A percentile compares a stretch with the other conserved stretches of the same genome.
phyloP scores from a whole-genome alignment of 1,140 invertebrate species.

The Grapholita molesta region DNA sequence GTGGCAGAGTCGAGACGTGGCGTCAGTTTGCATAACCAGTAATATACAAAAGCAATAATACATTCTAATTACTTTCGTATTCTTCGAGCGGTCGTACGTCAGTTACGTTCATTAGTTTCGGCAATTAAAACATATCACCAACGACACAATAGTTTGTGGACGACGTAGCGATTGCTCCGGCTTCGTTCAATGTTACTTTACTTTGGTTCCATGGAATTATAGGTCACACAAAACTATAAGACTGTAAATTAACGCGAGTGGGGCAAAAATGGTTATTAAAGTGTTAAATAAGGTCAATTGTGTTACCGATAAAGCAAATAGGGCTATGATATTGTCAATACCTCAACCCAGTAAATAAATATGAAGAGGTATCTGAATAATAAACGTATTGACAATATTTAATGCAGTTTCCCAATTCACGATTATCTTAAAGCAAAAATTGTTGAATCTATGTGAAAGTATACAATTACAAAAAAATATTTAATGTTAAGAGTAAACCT shows the following conservation, averaged over 20 bases:
- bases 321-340: slow-evolving; percentile 18
- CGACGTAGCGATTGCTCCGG: slow-evolving; percentile 21
- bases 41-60: slow-evolving; percentile 54
- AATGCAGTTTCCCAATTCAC: neutral
- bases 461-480: slow-evolving; percentile 49
- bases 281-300: slow-evolving; percentile 19
- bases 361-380: neutral
- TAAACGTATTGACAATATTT: neutral
- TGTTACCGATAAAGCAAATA: slow-evolving; percentile 18
- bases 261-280: neutral
- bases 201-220: slow-evolving; percentile 68
- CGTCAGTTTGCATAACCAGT: slow-evolving; percentile 27
- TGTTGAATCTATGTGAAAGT: slow-evolving; percentile 35
- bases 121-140: slow-evolving; percentile 53
- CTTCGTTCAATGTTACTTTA: slow-evolving; percentile 55
- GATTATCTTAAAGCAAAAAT: slow-evolving; percentile 18
- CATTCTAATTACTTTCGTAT: slow-evolving; percentile 25
- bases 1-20: slow-evolving; percentile 34
- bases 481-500: slow-evolving; percentile 51
- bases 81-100: slow-evolving; percentile 24
- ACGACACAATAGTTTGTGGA: slow-evolving; percentile 33
- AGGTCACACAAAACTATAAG: slow-evolving; percentile 23
- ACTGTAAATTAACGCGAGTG: slow-evolving; percentile 2
- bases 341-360: slow-evolving; percentile 13
- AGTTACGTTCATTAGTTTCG: slow-evolving; percentile 26